Evolutionary conservation across 2,113 vertebrate species (phyloP).

Genomic region (Corydoras maculifer): DNA sequence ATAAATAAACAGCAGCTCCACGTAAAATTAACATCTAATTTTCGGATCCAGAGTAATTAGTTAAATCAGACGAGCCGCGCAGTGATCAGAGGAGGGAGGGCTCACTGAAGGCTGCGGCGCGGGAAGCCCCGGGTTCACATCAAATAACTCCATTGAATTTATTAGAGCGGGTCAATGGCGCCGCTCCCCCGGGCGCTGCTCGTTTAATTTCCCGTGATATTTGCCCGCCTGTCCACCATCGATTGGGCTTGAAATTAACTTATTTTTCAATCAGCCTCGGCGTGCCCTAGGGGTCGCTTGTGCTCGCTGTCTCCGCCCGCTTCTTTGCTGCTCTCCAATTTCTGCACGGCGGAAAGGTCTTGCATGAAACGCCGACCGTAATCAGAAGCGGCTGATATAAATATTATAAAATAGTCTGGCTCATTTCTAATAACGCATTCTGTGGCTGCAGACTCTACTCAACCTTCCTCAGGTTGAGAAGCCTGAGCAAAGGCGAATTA

Average conservation of each 20-base stretch:
- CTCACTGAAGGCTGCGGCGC: conserved; percentile 43
- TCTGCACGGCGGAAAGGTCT: conserved; percentile 72
- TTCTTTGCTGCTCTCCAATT: conserved; percentile 82
- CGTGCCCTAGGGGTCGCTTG: conserved; percentile 89
- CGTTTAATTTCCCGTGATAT: conserved; percentile 99
- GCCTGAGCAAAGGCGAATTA: no score
- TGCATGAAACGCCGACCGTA: conserved; percentile 65
- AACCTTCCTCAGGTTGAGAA: no score
- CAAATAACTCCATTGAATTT: conserved; percentile 90
- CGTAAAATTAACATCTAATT: conserved; percentile 98
- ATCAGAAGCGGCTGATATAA: conserved; percentile 56
- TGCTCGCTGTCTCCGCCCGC: conserved; percentile 70
- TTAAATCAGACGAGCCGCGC: conserved; percentile 88
- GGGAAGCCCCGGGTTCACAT: conserved; percentile 67
- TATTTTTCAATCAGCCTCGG: conserved; percentile 99
- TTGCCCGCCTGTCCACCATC: conserved; percentile 98
- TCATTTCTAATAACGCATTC: conserved; percentile 60
- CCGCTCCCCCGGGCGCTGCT: conserved; percentile 82
- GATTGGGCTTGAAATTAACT: conserved; percentile 99
- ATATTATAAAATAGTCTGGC: conserved; percentile 55
- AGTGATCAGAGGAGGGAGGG: conserved; percentile 54
- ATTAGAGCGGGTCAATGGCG: conserved; percentile 97
- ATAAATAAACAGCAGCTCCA: conserved; percentile 58
- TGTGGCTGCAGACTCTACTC: conserved; percentile 13
- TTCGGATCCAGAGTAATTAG: conserved; percentile 93